A percentile compares a stretch with the other conserved stretches of the same genome.
These are phyloP conservation scores for Heliconius himera DNA, from an alignment of 1,140 invertebrate genomes.

Conservation along the genomic window DNA sequence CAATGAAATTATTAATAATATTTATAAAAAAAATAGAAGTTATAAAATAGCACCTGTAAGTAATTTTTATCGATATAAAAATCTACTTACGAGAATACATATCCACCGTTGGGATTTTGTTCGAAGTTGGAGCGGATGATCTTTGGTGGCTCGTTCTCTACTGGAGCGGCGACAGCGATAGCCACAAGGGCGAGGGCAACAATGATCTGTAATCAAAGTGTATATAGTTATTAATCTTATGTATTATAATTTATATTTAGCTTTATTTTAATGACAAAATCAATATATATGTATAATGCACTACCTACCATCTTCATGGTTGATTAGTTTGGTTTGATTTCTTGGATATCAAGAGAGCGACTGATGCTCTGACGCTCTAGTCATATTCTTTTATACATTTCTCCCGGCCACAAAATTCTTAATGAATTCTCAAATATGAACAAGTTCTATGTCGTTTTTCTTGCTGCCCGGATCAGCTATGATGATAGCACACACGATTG, in stretches of 20 bases:
- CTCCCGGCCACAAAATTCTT: slow-evolving; percentile 53
- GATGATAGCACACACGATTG: not conserved
- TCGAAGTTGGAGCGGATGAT: slow-evolving; percentile 68
- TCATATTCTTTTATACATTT: slow-evolving; percentile 79
- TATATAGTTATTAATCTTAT: slow-evolving; percentile 3
- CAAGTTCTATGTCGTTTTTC: slow-evolving; percentile 64
- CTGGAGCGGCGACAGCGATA: slow-evolving; percentile 51
- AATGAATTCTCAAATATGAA: slow-evolving; percentile 68
- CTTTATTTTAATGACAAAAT: slow-evolving; percentile 7
- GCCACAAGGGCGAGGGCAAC: slow-evolving; percentile 71
- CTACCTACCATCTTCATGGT: slow-evolving; percentile 75
- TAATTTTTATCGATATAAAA: not conserved
- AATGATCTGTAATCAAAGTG: slow-evolving; percentile 56
- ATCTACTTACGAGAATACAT: slow-evolving; percentile 59
- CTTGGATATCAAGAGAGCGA: slow-evolving; percentile 63
- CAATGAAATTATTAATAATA: slow-evolving; percentile 2
- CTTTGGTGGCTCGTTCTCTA: slow-evolving; percentile 42
- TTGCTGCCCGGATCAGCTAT: slow-evolving; percentile 41
- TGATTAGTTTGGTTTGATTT: slow-evolving; percentile 60
- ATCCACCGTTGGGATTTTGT: slow-evolving; percentile 62
- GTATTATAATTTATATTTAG: not conserved
- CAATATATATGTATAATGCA: not conserved
- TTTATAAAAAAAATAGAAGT: not conserved
- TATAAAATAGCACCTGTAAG: slow-evolving; percentile 2
- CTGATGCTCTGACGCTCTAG: slow-evolving; percentile 61